Evolutionary conservation across 1,140 invertebrate genomes (phyloP), one percentile per base, ranked within the genome.

Genomic region (Drosophila ambigua): DNA sequence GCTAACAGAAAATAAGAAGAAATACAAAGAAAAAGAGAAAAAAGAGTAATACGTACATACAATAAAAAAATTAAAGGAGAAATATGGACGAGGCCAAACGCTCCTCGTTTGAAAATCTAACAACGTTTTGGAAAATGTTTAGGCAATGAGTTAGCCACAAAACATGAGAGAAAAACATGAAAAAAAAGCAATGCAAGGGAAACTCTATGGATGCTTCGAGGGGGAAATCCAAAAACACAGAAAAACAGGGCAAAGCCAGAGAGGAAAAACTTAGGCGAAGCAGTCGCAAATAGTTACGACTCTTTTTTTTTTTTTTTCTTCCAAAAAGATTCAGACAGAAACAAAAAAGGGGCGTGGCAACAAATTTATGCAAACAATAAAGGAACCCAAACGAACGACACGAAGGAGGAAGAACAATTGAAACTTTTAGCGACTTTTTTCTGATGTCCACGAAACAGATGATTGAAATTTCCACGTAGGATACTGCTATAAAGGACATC

Each of bases 301-400:
- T 74, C 46, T 53, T n/a, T n/a, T n/a, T n/a, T n/a, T n/a, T n/a
- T n/a, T n/a, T n/a, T n/a, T n/a, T n/a, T n/a, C n/a, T n/a, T n/a
- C n/a, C n/a, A n/a, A n/a, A n/a, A n/a, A n/a, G n/a, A n/a, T n/a
- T n/a, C n/a, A n/a, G n/a, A n/a, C n/a, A n/a, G n/a, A n/a, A n/a
- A n/a, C n/a, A n/a, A n/a, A 61, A 48, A n/a, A 43, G 45, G 46
- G 79, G 79, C 79, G 79, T 79, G 77, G 35, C 51, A 43, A n/a
- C 39, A 77, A 77, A 64, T 64, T 71, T 54, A 77, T 63, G 61
- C 65, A 77, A 57, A 79, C 75, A 79, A 69, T 58, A 69, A 69
- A 68, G 35, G 16, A 35, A 43, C 24, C 64, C 57, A 57, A 69
- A 53, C 52, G 35, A 69, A 58, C 51, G 63, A 45, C 24, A 68